Conservation (phyloP, 2,888 invertebrate genomes). For the Heteromurus nitidus region DNA sequence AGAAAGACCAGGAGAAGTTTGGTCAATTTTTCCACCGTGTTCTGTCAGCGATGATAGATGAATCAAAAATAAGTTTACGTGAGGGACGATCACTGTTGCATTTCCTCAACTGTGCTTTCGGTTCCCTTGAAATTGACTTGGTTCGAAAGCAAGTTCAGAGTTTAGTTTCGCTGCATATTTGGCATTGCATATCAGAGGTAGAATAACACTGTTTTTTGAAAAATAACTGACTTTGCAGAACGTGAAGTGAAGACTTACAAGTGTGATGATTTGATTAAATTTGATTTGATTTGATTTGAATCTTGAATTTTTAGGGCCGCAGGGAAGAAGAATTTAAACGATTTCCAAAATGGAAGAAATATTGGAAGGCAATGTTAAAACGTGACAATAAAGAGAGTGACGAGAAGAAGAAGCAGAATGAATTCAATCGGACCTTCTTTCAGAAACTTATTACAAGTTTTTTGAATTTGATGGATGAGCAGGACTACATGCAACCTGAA, state of each 20-base stretch:
- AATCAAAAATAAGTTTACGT: conserved; percentile 88
- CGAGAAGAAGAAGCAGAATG: conserved; percentile 76
- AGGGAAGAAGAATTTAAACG: conserved; percentile 90
- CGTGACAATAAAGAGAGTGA: conserved; percentile 79
- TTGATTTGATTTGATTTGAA: conserved; percentile 6
- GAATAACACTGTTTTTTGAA: too few relatives aligned
- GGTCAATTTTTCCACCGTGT: conserved; percentile 89
- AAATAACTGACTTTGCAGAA: too few relatives aligned
- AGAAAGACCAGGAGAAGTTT: conserved; percentile 85
- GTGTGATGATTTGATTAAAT: too few relatives aligned
- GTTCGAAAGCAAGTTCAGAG: conserved; percentile 94
- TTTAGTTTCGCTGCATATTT: conserved; percentile 94
- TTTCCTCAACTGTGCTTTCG: conserved; percentile 97
- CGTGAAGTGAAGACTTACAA: too few relatives aligned
- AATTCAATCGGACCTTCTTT: conserved; percentile 92
- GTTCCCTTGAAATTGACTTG: conserved; percentile 96
- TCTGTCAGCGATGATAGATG: conserved; percentile 83
- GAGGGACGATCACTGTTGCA: conserved; percentile 78
- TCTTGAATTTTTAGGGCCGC: conserved; percentile 79
- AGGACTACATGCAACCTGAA: conserved; percentile 71
- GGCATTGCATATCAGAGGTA: conserved; percentile 90
- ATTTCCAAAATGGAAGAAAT: conserved; percentile 92
- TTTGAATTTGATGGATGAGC: conserved; percentile 84
- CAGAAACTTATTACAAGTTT: conserved; percentile 91
- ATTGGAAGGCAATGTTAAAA: conserved; percentile 92